A percentile compares a stretch with the other conserved stretches of the same genome.
phyloP scores from a whole-genome alignment of 2,888 invertebrate genomes.

The Andrena dorsata region DNA sequence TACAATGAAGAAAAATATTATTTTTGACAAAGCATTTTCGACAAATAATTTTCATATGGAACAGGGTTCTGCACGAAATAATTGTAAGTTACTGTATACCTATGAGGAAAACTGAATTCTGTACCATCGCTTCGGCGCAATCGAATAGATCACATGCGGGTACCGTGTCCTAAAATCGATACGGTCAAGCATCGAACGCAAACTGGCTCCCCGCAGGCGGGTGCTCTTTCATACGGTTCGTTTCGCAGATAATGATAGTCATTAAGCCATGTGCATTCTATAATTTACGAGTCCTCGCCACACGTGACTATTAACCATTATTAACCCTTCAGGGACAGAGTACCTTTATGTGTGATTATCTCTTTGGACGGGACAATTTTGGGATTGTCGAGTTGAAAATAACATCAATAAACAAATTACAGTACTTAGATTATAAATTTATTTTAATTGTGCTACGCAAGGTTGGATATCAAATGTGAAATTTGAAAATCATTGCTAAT shows the following conservation, averaged over 20 bases:
- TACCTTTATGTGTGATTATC: not conserved
- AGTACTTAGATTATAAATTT: not conserved
- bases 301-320: slow-evolving; percentile 2
- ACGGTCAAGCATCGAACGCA: slow-evolving; percentile 25
- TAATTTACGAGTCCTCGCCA: slow-evolving; percentile 14
- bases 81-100: not conserved
- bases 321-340: not conserved
- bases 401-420: not conserved
- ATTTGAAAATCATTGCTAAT: no score
- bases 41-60: no score
- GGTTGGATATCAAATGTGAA: no score
- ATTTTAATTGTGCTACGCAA: not conserved
- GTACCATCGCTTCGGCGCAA: not conserved
- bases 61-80: not conserved
- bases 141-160: slow-evolving; percentile 17
- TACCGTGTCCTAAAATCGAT: slow-evolving; percentile 30
- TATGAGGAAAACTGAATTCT: not conserved
- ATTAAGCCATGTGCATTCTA: slow-evolving; percentile 14
- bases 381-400: not conserved
- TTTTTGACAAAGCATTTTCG: no score
- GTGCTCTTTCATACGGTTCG: not conserved
- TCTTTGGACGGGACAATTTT: not conserved
- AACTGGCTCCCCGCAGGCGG: slow-evolving; percentile 27
- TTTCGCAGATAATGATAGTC: slow-evolving; percentile 23
- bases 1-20: no score